Conservation (phyloP, 2,888 invertebrate species). For the Pristionchus maxplancki region DNA sequence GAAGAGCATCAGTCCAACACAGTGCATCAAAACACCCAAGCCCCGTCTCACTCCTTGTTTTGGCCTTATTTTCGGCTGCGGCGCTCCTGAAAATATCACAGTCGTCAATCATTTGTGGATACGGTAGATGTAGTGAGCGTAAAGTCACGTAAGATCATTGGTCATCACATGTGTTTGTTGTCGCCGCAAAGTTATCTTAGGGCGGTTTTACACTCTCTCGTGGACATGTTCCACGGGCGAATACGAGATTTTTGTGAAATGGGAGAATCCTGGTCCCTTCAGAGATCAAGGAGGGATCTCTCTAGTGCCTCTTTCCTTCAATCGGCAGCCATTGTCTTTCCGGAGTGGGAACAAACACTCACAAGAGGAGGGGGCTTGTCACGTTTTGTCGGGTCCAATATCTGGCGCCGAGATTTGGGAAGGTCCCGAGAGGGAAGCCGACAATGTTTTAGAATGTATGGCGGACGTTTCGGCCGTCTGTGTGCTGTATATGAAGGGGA, state of each 20-base stretch:
- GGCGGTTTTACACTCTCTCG: too few relatives aligned
- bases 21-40: background rate
- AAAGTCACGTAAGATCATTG: background rate
- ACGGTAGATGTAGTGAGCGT: background rate
- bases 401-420: background rate
- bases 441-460: background rate
- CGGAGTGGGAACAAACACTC: background rate
- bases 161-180: background rate
- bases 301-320: background rate
- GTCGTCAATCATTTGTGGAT: background rate
- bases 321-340: background rate
- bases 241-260: too few relatives aligned
- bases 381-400: slow-evolving; percentile 6
- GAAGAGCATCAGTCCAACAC: background rate
- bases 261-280: background rate
- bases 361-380: background rate
- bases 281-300: background rate
- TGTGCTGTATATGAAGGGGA: background rate
- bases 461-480: background rate
- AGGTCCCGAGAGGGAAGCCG: background rate
- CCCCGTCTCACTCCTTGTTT: background rate
- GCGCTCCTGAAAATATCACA: background rate
- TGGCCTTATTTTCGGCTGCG: background rate
- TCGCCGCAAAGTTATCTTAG: background rate
- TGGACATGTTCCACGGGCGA: too few relatives aligned